Percentiles rank a stretch among this genome's conserved stretches.
Conservation (phyloP, 37 sponge, comb jelly and placozoan species). For the Chondrosia reniformis region DNA sequence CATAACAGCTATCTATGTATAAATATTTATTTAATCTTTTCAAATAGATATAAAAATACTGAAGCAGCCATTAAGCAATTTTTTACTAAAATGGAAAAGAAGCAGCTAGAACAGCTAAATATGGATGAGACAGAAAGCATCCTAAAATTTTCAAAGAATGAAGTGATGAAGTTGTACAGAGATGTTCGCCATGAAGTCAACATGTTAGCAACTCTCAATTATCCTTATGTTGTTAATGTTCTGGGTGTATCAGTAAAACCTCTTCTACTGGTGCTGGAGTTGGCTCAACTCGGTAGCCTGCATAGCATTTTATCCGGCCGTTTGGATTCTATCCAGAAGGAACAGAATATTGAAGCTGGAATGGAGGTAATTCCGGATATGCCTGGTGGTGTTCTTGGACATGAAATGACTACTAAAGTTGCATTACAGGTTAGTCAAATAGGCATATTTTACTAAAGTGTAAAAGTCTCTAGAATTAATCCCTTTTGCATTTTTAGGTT, state of each 20-base stretch:
- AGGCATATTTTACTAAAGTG: too few relatives aligned
- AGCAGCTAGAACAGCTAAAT: constrained; percentile 2
- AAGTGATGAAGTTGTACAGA: constrained; percentile 46
- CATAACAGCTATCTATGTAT: too few relatives aligned
- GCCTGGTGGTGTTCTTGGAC: constrained; percentile 86
- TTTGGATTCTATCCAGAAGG: constrained; percentile 46
- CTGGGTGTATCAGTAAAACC: constrained; percentile 71
- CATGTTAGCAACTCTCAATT: constrained; percentile 61
- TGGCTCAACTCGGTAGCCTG: constrained; percentile 84
- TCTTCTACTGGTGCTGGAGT: constrained; percentile 81
- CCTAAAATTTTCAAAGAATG: neutral
- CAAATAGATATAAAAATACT: constrained; percentile 36
- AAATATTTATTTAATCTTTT: neutral
- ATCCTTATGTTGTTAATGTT: constrained; percentile 77
- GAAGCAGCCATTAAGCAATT: constrained; percentile 83
- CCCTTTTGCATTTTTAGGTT: constrained; percentile 67
- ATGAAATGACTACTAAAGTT: constrained; percentile 69
- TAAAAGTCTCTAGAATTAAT: too few relatives aligned
- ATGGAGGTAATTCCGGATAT: constrained; percentile 45
- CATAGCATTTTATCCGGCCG: constrained; percentile 68
- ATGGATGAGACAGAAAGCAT: neutral
- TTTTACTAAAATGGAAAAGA: constrained; percentile 36
- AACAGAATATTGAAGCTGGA: constrained; percentile 37
- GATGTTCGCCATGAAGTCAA: constrained; percentile 88
- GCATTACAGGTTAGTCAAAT: constrained; percentile 90